These are phyloP conservation scores for Mellilla xanthometata DNA, from an alignment of 2,888 invertebrate species.

Conservation along the genomic window DNA sequence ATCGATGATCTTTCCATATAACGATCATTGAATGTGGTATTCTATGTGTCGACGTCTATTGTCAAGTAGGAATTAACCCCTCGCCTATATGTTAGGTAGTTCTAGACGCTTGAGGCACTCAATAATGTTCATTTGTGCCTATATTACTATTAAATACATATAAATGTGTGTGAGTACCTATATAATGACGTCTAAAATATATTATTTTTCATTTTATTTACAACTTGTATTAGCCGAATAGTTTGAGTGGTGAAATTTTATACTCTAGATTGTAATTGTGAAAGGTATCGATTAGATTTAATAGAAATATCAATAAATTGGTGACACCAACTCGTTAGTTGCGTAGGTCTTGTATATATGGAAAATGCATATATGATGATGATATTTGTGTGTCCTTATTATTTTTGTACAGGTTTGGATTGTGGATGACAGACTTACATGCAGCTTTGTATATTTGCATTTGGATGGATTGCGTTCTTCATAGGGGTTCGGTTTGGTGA, in stretches of 20 bases:
- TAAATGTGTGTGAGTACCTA: constrained; percentile 43
- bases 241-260: constrained; percentile 67
- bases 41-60: constrained; percentile 22
- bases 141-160: constrained; percentile 55
- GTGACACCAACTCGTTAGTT: constrained; percentile 68
- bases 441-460: constrained; percentile 49
- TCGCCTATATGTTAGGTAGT: constrained; percentile 70
- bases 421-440: constrained; percentile 28
- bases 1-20: background rate
- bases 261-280: constrained; percentile 58
- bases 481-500: constrained; percentile 3
- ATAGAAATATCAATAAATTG: constrained; percentile 60
- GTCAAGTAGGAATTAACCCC: constrained; percentile 70
- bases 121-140: constrained; percentile 74
- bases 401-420: constrained; percentile 48
- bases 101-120: constrained; percentile 58
- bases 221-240: constrained; percentile 55
- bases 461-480: constrained; percentile 8
- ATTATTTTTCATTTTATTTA: constrained; percentile 39
- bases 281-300: constrained; percentile 36
- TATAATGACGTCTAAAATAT: constrained; percentile 28
- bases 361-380: constrained; percentile 29
- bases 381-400: constrained; percentile 40
- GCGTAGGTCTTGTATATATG: constrained; percentile 58
- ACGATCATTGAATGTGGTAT: too few relatives aligned